phyloP scores from a whole-genome alignment of 2,797 vertebrate species.

The Sphaeramia orbicularis region DNA sequence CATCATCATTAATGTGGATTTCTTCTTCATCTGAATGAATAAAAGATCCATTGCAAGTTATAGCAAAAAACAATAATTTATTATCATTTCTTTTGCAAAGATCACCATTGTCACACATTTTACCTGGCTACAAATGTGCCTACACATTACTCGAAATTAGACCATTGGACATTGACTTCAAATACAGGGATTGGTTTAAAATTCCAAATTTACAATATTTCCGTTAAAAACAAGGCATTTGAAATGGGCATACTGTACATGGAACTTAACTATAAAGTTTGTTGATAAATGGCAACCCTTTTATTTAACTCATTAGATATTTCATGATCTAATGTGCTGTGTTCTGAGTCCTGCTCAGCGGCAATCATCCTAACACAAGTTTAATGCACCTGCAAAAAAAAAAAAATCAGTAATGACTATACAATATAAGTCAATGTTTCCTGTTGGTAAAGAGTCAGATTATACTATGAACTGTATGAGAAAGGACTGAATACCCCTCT shows the following conservation, averaged over 20 bases:
- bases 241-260: constrained; percentile 76
- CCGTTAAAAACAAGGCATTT: constrained; percentile 79
- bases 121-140: constrained; percentile 91
- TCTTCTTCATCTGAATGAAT: neutral
- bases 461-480: constrained; percentile 44
- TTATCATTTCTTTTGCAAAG: constrained; percentile 87
- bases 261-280: constrained; percentile 80
- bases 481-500: constrained; percentile 53
- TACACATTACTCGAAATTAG: constrained; percentile 90
- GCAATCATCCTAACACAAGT: constrained; percentile 69
- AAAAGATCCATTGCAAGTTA: constrained; percentile 19
- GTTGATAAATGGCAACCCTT: constrained; percentile 54
- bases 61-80: constrained; percentile 95
- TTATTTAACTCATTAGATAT: constrained; percentile 24
- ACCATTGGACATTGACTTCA: constrained; percentile 91
- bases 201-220: constrained; percentile 89
- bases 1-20: neutral
- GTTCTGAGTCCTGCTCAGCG: constrained; percentile 81
- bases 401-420: constrained; percentile 38
- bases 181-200: constrained; percentile 89
- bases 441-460: constrained; percentile 48
- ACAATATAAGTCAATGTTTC: constrained; percentile 49
- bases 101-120: constrained; percentile 94
- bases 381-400: constrained; percentile 44
- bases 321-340: constrained; percentile 42